Percentiles rank a stretch among this genome's conserved stretches.
These are phyloP conservation scores for Drosophila kambysellisi DNA, from an alignment of 2,888 invertebrate genomes.

Conservation along the genomic window DNA sequence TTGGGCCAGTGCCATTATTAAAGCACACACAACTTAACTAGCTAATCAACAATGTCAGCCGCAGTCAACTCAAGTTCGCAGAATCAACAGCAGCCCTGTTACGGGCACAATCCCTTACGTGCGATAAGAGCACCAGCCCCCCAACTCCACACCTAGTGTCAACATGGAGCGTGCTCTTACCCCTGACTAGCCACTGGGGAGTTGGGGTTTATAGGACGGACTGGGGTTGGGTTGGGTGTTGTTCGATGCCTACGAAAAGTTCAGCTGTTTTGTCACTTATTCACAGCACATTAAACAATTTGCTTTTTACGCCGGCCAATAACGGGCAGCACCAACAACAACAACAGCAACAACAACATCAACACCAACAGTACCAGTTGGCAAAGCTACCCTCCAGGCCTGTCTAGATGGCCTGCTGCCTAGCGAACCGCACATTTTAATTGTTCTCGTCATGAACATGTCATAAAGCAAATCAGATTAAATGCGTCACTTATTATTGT, in stretches of 20 bases:
- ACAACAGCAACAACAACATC: slow-evolving; percentile 14
- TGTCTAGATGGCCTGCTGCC: slow-evolving; percentile 61
- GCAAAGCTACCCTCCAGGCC: slow-evolving; percentile 27
- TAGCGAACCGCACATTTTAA: slow-evolving; percentile 81
- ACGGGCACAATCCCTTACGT: slow-evolving; percentile 50
- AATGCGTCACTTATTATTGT: slow-evolving; percentile 82
- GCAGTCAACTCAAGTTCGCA: slow-evolving; percentile 41
- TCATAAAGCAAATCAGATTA: slow-evolving; percentile 83
- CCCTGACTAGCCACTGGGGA: slow-evolving; percentile 55
- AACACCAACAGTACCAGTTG: slow-evolving; percentile 13
- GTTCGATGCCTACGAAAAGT: slow-evolving; percentile 67
- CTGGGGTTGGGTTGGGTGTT: background rate
- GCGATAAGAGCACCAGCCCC: slow-evolving; percentile 44
- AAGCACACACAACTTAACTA: slow-evolving; percentile 19
- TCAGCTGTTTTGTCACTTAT: slow-evolving; percentile 82
- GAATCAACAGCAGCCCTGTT: slow-evolving; percentile 32
- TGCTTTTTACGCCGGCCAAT: slow-evolving; percentile 80
- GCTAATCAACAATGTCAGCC: slow-evolving; percentile 56
- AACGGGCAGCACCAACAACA: slow-evolving; percentile 53
- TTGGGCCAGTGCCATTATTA: slow-evolving; percentile 65
- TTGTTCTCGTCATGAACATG: slow-evolving; percentile 83
- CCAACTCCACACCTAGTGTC: slow-evolving; percentile 54
- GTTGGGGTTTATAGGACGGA: background rate
- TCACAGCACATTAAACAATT: slow-evolving; percentile 84
- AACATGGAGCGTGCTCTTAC: slow-evolving; percentile 49